A percentile compares a stretch with the other conserved stretches of the same genome.
phyloP scores from a whole-genome alignment of 2,888 invertebrate genomes.

The Ctena decussata region DNA sequence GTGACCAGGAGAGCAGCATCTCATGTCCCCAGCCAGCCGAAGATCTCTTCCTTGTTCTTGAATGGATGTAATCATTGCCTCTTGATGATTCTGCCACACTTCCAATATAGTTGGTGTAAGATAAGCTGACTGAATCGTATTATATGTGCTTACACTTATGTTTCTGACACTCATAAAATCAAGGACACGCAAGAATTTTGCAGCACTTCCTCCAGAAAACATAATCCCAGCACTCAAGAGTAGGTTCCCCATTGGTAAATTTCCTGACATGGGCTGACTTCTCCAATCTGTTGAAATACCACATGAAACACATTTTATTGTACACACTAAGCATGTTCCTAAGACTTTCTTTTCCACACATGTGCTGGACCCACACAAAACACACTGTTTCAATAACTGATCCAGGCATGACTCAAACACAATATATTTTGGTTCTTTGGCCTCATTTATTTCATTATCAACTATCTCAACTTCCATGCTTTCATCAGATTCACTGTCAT shows the following conservation, averaged over 20 bases:
- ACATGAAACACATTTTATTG: background rate
- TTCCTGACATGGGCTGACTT: conserved; percentile 4
- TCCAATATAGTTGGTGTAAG: conserved; percentile 3
- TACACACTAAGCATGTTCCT: background rate
- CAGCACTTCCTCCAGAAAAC: conserved; percentile 15
- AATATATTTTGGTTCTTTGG: conserved; percentile 19
- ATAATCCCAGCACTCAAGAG: conserved; percentile 6
- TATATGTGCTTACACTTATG: conserved; percentile 6
- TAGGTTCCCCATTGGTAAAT: conserved; percentile 17
- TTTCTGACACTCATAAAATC: background rate
- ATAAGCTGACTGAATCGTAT: conserved; percentile 10
- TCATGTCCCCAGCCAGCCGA: conserved; percentile 4
- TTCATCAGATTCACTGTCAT: background rate
- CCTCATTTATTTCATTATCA: background rate
- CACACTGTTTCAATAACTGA: background rate
- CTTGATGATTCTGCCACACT: conserved; percentile 10
- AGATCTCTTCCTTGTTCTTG: background rate
- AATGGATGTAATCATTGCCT: background rate
- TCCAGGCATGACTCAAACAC: conserved; percentile 25
- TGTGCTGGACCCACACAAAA: background rate
- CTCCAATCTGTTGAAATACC: background rate
- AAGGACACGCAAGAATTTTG: background rate
- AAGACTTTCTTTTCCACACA: background rate
- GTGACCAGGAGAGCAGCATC: conserved; percentile 34
- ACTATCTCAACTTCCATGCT: background rate